phyloP scores from a whole-genome alignment of 2,113 vertebrate genomes.

The Isichthys henryi region DNA sequence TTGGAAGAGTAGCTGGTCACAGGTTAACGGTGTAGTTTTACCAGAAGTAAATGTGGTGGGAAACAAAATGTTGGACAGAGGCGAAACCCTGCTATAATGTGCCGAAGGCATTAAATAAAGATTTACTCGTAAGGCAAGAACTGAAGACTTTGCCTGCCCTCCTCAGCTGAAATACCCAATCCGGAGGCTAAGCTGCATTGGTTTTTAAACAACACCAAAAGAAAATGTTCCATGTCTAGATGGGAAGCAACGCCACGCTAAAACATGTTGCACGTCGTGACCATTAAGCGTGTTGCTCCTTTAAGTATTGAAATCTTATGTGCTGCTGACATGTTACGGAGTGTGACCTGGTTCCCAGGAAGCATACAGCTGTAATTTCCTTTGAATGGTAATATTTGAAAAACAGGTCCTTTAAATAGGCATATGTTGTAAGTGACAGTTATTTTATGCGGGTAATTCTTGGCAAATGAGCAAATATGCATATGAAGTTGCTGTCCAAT shows the following conservation, averaged over 20 bases:
- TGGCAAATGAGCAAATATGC: neutral
- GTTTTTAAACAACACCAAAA: neutral
- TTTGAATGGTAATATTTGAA: neutral
- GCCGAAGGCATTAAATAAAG: neutral
- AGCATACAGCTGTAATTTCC: neutral
- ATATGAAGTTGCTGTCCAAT: neutral
- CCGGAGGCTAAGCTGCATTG: neutral
- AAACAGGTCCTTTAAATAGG: neutral
- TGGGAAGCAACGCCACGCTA: neutral
- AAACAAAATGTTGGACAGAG: neutral
- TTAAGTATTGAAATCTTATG: neutral
- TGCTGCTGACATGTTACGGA: neutral
- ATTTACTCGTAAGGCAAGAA: neutral
- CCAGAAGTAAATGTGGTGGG: neutral
- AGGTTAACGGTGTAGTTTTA: neutral
- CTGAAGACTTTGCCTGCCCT: neutral
- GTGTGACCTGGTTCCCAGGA: neutral
- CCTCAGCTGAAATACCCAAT: neutral
- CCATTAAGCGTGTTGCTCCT: neutral
- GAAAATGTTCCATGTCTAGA: neutral
- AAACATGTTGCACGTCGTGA: neutral
- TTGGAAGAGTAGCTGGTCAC: neutral
- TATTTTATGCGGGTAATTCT: neutral
- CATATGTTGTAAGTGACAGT: neutral
- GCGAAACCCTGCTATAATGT: neutral